Conservation (phyloP, 1,140 invertebrate genomes). For the Leptonema lineaticorne region DNA sequence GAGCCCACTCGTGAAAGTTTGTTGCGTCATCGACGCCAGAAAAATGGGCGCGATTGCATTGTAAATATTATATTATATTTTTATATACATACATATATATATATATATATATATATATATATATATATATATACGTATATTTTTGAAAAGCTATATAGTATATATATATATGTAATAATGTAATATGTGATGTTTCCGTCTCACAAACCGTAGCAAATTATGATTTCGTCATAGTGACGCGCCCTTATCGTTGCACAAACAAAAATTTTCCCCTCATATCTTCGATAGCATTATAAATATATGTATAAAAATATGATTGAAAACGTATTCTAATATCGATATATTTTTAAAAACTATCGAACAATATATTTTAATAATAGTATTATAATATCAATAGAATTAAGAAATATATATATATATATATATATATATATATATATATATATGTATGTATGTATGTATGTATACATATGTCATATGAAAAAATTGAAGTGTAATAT, state of each 20-base stretch:
- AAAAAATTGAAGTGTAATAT: too few relatives aligned
- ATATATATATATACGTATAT: too few relatives aligned
- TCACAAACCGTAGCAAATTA: constrained; percentile 23
- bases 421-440: too few relatives aligned
- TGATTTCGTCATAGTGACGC: constrained; percentile 27
- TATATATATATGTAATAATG: too few relatives aligned
- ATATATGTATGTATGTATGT: too few relatives aligned
- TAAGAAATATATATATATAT: too few relatives aligned
- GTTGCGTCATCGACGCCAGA: constrained; percentile 31
- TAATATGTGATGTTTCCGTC: not conserved
- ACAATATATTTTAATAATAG: too few relatives aligned
- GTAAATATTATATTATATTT: constrained; percentile 31
- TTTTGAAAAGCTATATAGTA: too few relatives aligned
- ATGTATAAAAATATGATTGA: not conserved
- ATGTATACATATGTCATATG: too few relatives aligned
- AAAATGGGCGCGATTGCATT: constrained; percentile 27
- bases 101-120: too few relatives aligned
- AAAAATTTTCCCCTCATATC: constrained; percentile 4
- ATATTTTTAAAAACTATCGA: too few relatives aligned
- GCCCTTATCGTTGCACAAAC: constrained; percentile 28
- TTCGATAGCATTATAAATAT: not conserved
- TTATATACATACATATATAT: constrained; percentile 16
- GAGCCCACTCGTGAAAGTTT: constrained; percentile 38
- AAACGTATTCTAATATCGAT: not conserved
- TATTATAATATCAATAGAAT: too few relatives aligned